These are phyloP conservation scores for Dasyprocta punctata DNA, from an alignment of 2,113 vertebrate species.

Conservation along the genomic window DNA sequence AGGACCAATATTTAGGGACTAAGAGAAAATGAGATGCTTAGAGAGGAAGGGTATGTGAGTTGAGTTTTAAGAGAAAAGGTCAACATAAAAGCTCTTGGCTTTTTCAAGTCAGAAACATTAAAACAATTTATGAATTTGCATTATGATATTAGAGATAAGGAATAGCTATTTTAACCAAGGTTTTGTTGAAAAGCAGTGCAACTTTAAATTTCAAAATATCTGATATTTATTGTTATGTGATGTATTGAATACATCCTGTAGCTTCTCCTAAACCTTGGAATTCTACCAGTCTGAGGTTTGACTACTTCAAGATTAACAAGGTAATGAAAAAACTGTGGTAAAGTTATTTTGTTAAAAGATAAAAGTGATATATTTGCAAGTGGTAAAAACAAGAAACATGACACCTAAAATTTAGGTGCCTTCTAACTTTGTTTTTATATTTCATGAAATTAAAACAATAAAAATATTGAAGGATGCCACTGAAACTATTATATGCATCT, in stretches of 20 bases:
- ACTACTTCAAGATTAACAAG: not conserved
- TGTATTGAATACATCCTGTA: not conserved
- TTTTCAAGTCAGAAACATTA: not conserved
- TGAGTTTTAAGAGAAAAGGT: not conserved
- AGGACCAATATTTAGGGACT: not conserved
- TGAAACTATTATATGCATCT: not conserved
- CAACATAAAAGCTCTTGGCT: not conserved
- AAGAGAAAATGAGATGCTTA: not conserved
- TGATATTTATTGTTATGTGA: not conserved
- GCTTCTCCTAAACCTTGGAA: not conserved
- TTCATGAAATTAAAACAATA: conserved; percentile 12
- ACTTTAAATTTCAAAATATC: not conserved
- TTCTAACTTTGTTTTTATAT: not conserved
- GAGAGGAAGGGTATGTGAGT: not conserved
- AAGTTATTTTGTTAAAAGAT: not conserved
- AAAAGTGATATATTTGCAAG: not conserved
- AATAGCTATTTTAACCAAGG: not conserved
- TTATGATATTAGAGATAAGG: not conserved
- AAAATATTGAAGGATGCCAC: not conserved
- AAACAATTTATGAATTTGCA: not conserved
- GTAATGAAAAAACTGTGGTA: not conserved
- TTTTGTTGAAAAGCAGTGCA: not conserved
- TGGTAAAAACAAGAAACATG: not conserved
- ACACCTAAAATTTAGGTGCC: not conserved
- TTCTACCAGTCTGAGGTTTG: not conserved